A percentile compares a stretch with the other conserved stretches of the same genome.
Evolutionary conservation across 2,888 invertebrate species (phyloP).

Genomic region (Lymantria monacha): DNA sequence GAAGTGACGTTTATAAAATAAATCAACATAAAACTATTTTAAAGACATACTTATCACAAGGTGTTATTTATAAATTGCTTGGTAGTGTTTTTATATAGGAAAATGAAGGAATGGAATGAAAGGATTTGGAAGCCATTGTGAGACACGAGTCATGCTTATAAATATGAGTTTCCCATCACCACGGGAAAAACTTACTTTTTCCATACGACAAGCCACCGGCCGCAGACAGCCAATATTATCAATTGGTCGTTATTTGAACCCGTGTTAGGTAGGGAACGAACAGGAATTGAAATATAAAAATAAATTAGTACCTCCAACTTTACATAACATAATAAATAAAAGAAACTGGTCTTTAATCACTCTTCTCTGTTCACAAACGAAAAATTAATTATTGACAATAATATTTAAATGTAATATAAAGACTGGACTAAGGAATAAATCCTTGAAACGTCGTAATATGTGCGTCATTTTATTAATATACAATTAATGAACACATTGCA

Average conservation of each 20-base stretch:
- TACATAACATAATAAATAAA: constrained; percentile 39
- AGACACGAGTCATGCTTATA: constrained; percentile 54
- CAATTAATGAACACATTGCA: too few species aligned
- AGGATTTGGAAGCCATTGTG: constrained; percentile 30
- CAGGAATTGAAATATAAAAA: constrained; percentile 73
- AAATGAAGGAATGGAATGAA: constrained; percentile 19
- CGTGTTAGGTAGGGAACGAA: constrained; percentile 73
- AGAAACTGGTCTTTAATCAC: constrained; percentile 26
- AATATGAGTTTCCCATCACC: constrained; percentile 43
- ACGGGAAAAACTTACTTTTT: constrained; percentile 69
- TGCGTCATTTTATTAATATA: too few species aligned
- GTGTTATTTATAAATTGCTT: constrained; percentile 26
- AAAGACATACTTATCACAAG: constrained; percentile 9
- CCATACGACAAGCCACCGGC: constrained; percentile 52
- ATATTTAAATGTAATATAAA: too few species aligned
- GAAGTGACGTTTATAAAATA: too few species aligned
- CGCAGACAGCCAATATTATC: constrained; percentile 63
- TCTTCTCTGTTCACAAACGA: too few species aligned
- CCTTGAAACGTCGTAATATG: too few species aligned
- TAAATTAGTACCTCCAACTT: constrained; percentile 72
- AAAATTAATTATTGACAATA: too few species aligned
- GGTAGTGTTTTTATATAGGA: constrained; percentile 13
- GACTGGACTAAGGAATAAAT: too few species aligned
- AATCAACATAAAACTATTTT: background rate
- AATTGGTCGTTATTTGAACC: constrained; percentile 67